These are phyloP conservation scores for Hydra vulgaris DNA, from an alignment of 30 jellyfish, hydroid and myxozoan genomes.

Conservation along the genomic window DNA sequence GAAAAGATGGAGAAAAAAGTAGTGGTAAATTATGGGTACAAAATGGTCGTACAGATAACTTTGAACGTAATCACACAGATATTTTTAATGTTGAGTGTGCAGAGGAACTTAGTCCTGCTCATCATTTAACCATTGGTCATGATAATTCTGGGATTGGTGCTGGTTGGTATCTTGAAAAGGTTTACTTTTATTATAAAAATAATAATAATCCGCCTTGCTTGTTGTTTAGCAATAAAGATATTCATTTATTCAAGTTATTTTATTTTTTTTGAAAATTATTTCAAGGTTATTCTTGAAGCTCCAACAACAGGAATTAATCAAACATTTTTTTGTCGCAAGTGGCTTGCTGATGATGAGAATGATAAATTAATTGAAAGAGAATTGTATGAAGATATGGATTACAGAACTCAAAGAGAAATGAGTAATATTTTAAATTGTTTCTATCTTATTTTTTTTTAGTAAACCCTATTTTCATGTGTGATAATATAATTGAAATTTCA, in stretches of 20 bases:
- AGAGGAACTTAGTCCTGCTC: constrained; percentile 85
- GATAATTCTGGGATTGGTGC: constrained; percentile 91
- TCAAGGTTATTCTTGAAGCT: constrained; percentile 69
- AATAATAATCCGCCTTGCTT: neutral
- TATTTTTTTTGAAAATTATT: neutral
- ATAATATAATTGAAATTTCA: no score
- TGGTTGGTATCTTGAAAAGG: constrained; percentile 96
- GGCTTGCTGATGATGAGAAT: constrained; percentile 98
- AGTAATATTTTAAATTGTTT: constrained; percentile 31
- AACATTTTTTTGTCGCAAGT: constrained; percentile 79
- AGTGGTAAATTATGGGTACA: constrained; percentile 88
- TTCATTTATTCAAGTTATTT: neutral
- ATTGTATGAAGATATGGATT: constrained; percentile 70
- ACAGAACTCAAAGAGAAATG: constrained; percentile 73
- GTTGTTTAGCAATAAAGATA: neutral
- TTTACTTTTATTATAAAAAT: neutral
- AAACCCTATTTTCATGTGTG: neutral
- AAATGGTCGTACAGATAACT: constrained; percentile 66
- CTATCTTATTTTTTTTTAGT: no score
- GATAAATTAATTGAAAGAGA: constrained; percentile 79
- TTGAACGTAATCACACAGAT: constrained; percentile 87
- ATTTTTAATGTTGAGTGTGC: constrained; percentile 79
- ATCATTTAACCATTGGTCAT: constrained; percentile 87
- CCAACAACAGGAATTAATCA: constrained; percentile 94
- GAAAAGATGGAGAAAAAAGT: constrained; percentile 80